Conservation (phyloP, 92 coral and sea anemone species). For the Epizoanthus stellaris region DNA sequence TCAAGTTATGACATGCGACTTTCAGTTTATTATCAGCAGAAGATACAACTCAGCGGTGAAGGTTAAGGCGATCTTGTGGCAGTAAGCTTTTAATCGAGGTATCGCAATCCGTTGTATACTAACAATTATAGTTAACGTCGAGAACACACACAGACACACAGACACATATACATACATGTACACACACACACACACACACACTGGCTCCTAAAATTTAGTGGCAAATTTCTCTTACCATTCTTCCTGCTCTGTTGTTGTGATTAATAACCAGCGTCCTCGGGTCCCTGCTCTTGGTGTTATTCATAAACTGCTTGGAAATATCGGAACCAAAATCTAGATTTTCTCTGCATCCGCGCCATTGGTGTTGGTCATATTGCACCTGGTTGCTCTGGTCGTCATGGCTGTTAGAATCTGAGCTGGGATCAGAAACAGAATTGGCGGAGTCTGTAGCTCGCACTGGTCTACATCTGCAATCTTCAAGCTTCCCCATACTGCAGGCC, state of each 20-base stretch:
- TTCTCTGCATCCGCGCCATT: constrained; percentile 78
- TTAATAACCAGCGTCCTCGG: constrained; percentile 79
- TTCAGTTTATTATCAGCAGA: not conserved
- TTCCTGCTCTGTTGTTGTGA: constrained; percentile 93
- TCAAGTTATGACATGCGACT: not conserved
- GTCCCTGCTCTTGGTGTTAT: constrained; percentile 62
- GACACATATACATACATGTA: too few relatives aligned
- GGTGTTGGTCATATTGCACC: constrained; percentile 43
- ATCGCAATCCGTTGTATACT: not conserved
- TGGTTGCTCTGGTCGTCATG: constrained; percentile 37
- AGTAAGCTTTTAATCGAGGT: not conserved
- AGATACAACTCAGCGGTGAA: not conserved
- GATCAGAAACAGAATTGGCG: constrained; percentile 24
- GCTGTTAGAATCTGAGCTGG: constrained; percentile 44
- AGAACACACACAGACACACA: not conserved
- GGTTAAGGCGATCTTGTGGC: constrained; percentile 7
- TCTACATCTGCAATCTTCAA: constrained; percentile 79
- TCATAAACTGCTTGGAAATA: constrained; percentile 80
- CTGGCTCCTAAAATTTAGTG: not conserved
- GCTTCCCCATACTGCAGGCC: constrained; percentile 85
- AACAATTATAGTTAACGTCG: not conserved
- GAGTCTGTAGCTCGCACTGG: constrained; percentile 26
- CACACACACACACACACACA: not conserved
- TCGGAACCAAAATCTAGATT: constrained; percentile 75
- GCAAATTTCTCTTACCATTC: constrained; percentile 67